Base-by-base conservation (phyloP, 2,113 vertebrate genomes). In the Andinoacara biseriatus region DNA sequence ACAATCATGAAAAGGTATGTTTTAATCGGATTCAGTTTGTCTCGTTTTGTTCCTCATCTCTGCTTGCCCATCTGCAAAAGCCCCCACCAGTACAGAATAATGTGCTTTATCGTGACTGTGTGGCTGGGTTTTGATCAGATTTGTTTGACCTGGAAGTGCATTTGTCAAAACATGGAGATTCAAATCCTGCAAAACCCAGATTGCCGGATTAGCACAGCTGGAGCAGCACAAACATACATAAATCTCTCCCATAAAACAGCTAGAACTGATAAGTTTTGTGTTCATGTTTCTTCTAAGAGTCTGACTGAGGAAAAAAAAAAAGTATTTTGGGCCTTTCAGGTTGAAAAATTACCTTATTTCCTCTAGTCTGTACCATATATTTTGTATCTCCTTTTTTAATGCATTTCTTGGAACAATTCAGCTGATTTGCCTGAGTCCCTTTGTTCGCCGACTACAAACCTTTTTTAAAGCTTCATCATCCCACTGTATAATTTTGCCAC, bases 401-500 rank as follows among this genome's bases (percentile, higher is more conserved):
- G 33, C 15, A 20, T 52, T 18, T 13, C 35, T 57, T 13, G 2
- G n/a, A 80, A 74, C 54, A 35, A 65, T 52, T 65, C 14, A 22
- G 18, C 35, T 52, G 57, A 20, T 62, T 83, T 67, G 49, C 18
- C 14, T 59, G 74, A 74, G 52, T 80, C 75, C 74, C 59, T 54
- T 83, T 75, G 67, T 35, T 79, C 43, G 38, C 72, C 76, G 59
- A 80, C 67, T 58, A 57, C 17, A 67, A 75, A 54, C 56, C 72
- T 82, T n/a, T 72, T 35, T 57, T 49, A 7, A 74, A 17, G n/a
- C 78, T 13, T 75, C 69, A 54, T 76, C 63, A 78, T 7, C 46
- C 62, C n/a, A 52, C 31, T 80, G 43, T 52, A 38, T 76, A 54
- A 76, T 87, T 87, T 85, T 82, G 57, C 78, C 49, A 33, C 52